phyloP scores from a whole-genome alignment of 2,797 vertebrate species.

The Liparis tanakae region DNA sequence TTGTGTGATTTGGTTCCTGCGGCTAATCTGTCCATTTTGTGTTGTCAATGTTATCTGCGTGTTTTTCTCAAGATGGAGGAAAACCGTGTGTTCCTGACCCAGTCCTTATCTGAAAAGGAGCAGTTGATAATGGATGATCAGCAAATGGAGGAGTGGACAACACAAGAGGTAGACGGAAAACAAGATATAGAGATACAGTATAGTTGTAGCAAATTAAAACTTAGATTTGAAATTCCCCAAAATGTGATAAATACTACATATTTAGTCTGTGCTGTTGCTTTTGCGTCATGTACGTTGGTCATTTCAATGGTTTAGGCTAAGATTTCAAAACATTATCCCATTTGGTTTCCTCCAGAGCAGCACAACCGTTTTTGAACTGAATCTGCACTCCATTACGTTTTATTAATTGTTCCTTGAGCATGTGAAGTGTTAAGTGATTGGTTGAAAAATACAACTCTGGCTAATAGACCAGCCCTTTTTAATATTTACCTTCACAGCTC shows the following conservation, averaged over 20 bases:
- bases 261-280: not conserved
- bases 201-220: not conserved
- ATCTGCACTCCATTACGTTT: conserved; percentile 4
- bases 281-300: not conserved
- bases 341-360: conserved; percentile 3
- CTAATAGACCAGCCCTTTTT: conserved; percentile 17
- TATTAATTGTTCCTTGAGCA: conserved; percentile 42
- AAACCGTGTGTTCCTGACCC: conserved; percentile 14
- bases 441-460: conserved; percentile 18
- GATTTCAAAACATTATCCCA: not conserved
- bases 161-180: conserved; percentile 28
- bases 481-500: conserved; percentile 6
- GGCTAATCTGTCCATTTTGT: not conserved
- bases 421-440: conserved; percentile 31
- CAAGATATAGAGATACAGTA: conserved; percentile 42
- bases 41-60: not conserved
- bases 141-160: conserved; percentile 26
- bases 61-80: conserved; percentile 55
- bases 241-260: not conserved
- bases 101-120: conserved; percentile 38
- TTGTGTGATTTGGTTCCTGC: not conserved
- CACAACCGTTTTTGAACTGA: conserved; percentile 3
- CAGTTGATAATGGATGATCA: conserved; percentile 24
- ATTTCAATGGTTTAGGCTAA: not conserved
- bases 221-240: not conserved